Conservation (phyloP, 2,797 vertebrate species). For the Micromesistius poutassou region DNA sequence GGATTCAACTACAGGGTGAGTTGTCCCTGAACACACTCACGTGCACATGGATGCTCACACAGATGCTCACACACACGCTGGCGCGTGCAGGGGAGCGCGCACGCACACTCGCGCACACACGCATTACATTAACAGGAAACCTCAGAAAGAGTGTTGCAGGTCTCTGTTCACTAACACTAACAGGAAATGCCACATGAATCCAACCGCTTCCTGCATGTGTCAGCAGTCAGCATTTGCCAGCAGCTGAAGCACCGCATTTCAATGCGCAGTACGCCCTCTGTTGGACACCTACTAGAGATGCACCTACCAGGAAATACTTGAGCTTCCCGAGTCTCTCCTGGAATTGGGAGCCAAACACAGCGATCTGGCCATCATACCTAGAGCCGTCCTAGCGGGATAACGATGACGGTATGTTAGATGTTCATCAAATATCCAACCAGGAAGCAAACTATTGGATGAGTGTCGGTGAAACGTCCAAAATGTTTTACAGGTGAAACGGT, state of each 20-base stretch:
- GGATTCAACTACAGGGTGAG: neutral
- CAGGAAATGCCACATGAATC: conserved; percentile 66
- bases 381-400: conserved; percentile 64
- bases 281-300: conserved; percentile 37
- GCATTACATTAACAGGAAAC: conserved; percentile 43
- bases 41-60: neutral
- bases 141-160: conserved; percentile 35
- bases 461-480: neutral
- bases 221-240: conserved; percentile 43
- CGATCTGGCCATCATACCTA: conserved; percentile 85
- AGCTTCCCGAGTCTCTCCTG: conserved; percentile 77
- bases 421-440: neutral
- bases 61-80: neutral
- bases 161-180: conserved; percentile 31
- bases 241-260: conserved; percentile 38
- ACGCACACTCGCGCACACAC: conserved; percentile 25
- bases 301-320: conserved; percentile 83
- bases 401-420: neutral
- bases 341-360: conserved; percentile 80
- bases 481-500: conserved; percentile 72
- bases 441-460: neutral
- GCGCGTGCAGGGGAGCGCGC: conserved; percentile 1
- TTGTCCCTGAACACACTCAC: neutral
- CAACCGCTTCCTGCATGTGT: conserved; percentile 59
- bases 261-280: conserved; percentile 42